phyloP scores from a whole-genome alignment of 2,888 invertebrate genomes.

The Ichneumoninae sp. region DNA sequence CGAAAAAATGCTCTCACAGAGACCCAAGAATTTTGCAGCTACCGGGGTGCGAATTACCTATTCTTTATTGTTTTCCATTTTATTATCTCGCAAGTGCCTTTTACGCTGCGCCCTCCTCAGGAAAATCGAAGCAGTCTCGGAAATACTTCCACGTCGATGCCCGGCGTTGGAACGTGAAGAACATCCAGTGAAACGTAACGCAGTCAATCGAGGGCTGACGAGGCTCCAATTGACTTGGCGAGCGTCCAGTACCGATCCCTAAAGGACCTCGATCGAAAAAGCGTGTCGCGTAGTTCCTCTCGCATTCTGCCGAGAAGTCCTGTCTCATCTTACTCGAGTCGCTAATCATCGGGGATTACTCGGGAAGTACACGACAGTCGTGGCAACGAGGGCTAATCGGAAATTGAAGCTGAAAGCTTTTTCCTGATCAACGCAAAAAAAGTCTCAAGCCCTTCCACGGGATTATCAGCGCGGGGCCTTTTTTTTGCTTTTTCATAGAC shows the following conservation, averaged over 20 bases:
- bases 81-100: neutral
- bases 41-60: too few species aligned
- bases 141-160: neutral
- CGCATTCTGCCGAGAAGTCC: slow-evolving; percentile 29
- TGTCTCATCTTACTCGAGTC: slow-evolving; percentile 27
- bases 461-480: neutral
- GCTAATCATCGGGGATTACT: slow-evolving; percentile 55
- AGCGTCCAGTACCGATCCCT: slow-evolving; percentile 50
- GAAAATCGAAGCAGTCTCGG: slow-evolving; percentile 2
- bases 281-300: slow-evolving; percentile 32
- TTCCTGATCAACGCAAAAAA: neutral
- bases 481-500: neutral
- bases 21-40: too few species aligned
- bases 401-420: neutral
- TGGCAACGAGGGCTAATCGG: slow-evolving; percentile 34
- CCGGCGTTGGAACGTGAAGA: slow-evolving; percentile 2
- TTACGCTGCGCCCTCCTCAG: neutral
- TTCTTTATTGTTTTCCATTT: neutral
- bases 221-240: slow-evolving; percentile 62
- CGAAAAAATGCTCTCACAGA: neutral
- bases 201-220: slow-evolving; percentile 56
- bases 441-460: neutral
- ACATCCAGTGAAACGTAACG: neutral
- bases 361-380: slow-evolving; percentile 11
- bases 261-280: slow-evolving; percentile 46